A percentile compares a stretch with the other conserved stretches of the same genome.
Evolutionary conservation across 2,113 vertebrate species (phyloP).

Genomic region (Ceyx melanurus): DNA sequence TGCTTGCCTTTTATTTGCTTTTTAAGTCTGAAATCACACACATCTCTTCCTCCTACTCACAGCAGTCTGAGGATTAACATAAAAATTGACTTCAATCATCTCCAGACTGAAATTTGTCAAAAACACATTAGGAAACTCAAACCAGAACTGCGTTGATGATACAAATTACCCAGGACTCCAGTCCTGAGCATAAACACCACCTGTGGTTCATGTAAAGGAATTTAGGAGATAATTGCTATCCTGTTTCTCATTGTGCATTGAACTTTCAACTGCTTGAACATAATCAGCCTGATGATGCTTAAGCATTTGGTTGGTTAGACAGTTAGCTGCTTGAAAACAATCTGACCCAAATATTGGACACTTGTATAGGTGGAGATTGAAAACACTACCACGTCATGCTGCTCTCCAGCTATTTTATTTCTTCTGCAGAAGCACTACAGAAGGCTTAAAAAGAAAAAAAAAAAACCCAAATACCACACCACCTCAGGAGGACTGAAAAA

Average conservation of each 20-base stretch:
- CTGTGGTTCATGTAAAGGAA: background rate
- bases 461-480: too few species aligned
- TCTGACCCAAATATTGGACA: background rate
- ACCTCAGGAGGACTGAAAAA: background rate
- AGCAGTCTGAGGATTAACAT: background rate
- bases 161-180: background rate
- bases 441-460: background rate
- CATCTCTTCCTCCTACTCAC: background rate
- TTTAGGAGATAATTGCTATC: background rate
- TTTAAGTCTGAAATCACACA: background rate
- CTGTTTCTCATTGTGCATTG: background rate
- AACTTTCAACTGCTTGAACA: slow-evolving; percentile 11
- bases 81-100: background rate
- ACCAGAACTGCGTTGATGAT: background rate
- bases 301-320: background rate
- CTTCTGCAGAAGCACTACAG: background rate
- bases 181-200: background rate
- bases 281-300: background rate
- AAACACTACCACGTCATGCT: background rate
- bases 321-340: background rate
- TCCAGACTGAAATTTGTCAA: background rate
- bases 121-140: background rate
- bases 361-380: background rate
- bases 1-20: background rate
- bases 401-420: background rate